Percentiles rank a stretch among this genome's conserved stretches.
These are phyloP conservation scores for Nomia melanderi DNA, from an alignment of 1,140 invertebrate species.

Conservation along the genomic window DNA sequence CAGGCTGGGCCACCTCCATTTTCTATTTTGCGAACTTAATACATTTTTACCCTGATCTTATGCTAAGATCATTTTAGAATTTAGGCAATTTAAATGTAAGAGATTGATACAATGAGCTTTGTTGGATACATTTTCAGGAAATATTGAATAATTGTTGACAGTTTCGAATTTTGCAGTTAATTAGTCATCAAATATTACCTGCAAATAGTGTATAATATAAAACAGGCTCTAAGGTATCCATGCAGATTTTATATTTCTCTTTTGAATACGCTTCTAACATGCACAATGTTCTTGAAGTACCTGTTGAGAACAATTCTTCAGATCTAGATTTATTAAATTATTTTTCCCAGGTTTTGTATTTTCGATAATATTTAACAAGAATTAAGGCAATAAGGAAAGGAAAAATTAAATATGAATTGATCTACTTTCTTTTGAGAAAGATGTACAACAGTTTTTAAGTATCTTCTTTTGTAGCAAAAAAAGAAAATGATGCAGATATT, in stretches of 20 bases:
- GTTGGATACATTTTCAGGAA: conserved; percentile 37
- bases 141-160: conserved; percentile 38
- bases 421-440: not conserved
- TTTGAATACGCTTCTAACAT: conserved; percentile 30
- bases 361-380: not conserved
- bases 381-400: not conserved
- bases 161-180: conserved; percentile 34
- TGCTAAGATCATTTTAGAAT: conserved; percentile 42
- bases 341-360: conserved; percentile 11
- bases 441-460: not conserved
- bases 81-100: conserved; percentile 34
- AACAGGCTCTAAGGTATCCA: conserved; percentile 24
- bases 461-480: not conserved
- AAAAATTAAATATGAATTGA: conserved; percentile 12
- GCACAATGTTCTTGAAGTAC: conserved; percentile 48
- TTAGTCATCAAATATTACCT: conserved; percentile 35
- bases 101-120: conserved; percentile 46
- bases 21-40: conserved; percentile 77
- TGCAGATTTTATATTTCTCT: conserved; percentile 37
- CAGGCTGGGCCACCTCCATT: conserved; percentile 76
- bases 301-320: conserved; percentile 38
- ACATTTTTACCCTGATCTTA: conserved; percentile 32
- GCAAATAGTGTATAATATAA: conserved; percentile 4
- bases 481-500: conserved; percentile 9
- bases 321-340: conserved; percentile 7